Evolutionary conservation across 2,888 invertebrate species (phyloP).

Genomic region (Teleiodes luculella): DNA sequence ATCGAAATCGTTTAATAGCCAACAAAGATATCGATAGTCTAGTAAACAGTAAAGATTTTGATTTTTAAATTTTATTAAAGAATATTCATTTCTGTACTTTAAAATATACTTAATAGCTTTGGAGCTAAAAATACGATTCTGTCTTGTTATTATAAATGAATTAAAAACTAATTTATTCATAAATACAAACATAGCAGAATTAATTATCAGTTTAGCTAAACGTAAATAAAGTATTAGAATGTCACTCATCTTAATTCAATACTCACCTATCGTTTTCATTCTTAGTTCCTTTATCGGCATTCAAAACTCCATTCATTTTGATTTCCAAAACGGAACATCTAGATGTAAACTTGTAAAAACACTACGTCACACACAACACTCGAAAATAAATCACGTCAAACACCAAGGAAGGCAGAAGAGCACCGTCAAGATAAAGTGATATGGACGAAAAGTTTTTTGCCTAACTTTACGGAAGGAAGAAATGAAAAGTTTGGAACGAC

Average conservation of each 20-base stretch:
- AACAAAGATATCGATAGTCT: no score
- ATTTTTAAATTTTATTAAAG: no score
- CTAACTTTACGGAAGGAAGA: background rate
- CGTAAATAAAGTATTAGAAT: no score
- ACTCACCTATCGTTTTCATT: conserved; percentile 20
- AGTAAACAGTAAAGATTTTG: no score
- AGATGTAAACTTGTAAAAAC: background rate
- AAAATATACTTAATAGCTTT: no score
- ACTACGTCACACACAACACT: background rate
- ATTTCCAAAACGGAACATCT: background rate
- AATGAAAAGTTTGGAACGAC: background rate
- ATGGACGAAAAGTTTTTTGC: conserved; percentile 11
- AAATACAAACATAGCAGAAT: no score
- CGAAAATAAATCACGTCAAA: background rate
- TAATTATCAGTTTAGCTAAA: no score
- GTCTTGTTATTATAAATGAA: background rate
- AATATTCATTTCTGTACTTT: no score
- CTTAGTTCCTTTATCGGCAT: conserved; percentile 40
- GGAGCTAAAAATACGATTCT: no score
- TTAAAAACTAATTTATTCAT: background rate
- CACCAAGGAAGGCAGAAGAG: conserved; percentile 9
- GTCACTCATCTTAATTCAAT: no score
- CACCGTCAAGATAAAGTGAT: conserved; percentile 1
- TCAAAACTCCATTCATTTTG: conserved; percentile 48
- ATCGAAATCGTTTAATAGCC: no score